These are phyloP conservation scores for Panthera tigris DNA, from an alignment of 2,113 vertebrate species.

Conservation along the genomic window DNA sequence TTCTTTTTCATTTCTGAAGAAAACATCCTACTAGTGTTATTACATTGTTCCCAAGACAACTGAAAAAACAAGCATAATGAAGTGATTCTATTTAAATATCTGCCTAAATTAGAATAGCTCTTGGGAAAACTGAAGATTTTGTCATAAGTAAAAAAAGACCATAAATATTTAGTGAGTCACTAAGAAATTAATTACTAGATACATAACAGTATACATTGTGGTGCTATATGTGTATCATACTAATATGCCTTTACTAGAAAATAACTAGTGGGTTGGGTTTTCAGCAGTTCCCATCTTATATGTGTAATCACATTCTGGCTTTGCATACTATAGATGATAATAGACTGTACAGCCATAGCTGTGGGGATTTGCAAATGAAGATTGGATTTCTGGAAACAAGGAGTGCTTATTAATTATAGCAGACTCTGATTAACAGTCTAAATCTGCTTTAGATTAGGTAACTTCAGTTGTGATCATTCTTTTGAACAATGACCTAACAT, in stretches of 20 bases:
- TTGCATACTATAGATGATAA: not conserved
- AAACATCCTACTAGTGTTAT: not conserved
- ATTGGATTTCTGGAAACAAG: not conserved
- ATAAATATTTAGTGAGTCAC: slow-evolving; percentile 51
- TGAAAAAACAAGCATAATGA: slow-evolving; percentile 28
- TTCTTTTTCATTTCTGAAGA: not conserved
- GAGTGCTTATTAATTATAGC: not conserved
- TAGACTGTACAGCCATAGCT: accelerated
- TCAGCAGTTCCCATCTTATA: not conserved
- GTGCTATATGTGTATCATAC: not conserved
- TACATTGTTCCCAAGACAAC: slow-evolving; percentile 48
- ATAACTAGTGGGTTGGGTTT: not conserved
- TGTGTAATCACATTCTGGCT: not conserved
- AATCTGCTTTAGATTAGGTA: not conserved
- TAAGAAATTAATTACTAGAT: slow-evolving; percentile 56
- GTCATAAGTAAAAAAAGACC: not conserved
- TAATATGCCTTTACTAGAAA: not conserved
- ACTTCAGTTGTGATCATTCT: not conserved
- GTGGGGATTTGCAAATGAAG: not conserved
- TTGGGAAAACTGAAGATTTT: not conserved
- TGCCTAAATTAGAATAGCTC: slow-evolving; percentile 27
- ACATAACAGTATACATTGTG: not conserved
- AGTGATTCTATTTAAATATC: slow-evolving; percentile 40
- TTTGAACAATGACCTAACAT: not conserved
- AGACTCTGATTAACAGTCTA: not conserved